Conservation (phyloP, 2,888 invertebrate species). For the Steinernema hermaphroditum region DNA sequence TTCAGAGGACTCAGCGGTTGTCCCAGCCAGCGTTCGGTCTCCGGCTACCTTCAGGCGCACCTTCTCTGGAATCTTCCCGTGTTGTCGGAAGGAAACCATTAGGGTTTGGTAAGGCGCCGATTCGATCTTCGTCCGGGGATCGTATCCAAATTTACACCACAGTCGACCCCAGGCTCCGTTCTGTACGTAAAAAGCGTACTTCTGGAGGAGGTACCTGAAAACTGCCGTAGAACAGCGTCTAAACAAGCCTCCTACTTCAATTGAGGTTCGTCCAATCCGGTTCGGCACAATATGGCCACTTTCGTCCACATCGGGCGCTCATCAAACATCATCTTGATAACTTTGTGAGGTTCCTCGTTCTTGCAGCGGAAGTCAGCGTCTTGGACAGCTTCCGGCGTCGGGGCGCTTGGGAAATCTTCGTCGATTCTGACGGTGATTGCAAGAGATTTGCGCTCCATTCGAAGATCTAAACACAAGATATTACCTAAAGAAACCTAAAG, state of each 20-base stretch:
- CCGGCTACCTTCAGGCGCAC: constrained; percentile 54
- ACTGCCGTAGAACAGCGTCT: background rate
- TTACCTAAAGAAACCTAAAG: background rate
- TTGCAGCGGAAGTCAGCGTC: constrained; percentile 58
- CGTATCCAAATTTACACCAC: constrained; percentile 88
- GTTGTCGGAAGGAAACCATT: constrained; percentile 61
- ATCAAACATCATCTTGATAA: constrained; percentile 75
- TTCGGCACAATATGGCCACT: constrained; percentile 73
- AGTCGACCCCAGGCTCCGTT: constrained; percentile 89
- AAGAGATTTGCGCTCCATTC: constrained; percentile 59
- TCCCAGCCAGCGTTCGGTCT: constrained; percentile 9
- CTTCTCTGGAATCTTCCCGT: constrained; percentile 61
- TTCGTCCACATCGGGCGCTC: constrained; percentile 87
- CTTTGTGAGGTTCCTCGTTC: constrained; percentile 55
- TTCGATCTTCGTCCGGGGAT: constrained; percentile 80
- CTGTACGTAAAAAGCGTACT: constrained; percentile 81
- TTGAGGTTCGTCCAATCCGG: constrained; percentile 57
- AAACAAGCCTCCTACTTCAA: constrained; percentile 71
- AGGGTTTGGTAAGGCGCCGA: constrained; percentile 82
- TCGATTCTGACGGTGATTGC: constrained; percentile 56
- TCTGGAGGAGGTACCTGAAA: constrained; percentile 75
- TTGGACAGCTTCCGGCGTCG: constrained; percentile 52
- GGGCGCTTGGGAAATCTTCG: constrained; percentile 57
- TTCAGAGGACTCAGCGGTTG: background rate
- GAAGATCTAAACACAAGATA: constrained; percentile 48